These are phyloP conservation scores for Nipponacmea schrenckii DNA, from an alignment of 2,888 invertebrate species.

Conservation along the genomic window DNA sequence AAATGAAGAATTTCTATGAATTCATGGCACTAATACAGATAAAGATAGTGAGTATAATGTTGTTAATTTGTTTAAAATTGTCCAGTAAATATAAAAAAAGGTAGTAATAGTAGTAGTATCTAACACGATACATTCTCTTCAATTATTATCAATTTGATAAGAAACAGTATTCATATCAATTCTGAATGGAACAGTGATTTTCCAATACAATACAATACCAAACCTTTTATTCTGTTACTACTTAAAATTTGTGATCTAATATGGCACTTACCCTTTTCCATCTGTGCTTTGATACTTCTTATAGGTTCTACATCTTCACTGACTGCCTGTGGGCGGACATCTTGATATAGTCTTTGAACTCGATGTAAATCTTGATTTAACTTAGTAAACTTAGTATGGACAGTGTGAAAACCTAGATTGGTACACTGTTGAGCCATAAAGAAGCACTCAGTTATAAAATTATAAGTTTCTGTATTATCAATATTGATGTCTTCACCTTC, in stretches of 20 bases:
- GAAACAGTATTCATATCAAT: no score
- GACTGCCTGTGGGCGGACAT: slow-evolving; percentile 73
- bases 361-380: slow-evolving; percentile 77
- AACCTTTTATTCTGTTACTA: no score
- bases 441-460: slow-evolving; percentile 90
- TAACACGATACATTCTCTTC: no score
- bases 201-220: no score
- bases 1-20: slow-evolving; percentile 8
- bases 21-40: no score
- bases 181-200: no score
- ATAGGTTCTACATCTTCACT: slow-evolving; percentile 71
- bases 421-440: slow-evolving; percentile 89
- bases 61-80: no score
- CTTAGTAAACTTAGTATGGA: slow-evolving; percentile 71
- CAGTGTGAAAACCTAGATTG: slow-evolving; percentile 75
- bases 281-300: slow-evolving; percentile 53
- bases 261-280: slow-evolving; percentile 58
- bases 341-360: slow-evolving; percentile 80
- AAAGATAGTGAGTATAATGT: no score
- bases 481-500: slow-evolving; percentile 30
- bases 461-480: slow-evolving; percentile 40
- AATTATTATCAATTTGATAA: no score
- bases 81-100: no score
- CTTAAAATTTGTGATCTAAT: no score
- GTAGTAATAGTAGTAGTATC: no score